Conservation (phyloP, 2,797 vertebrate species). For the Hippopotamyrus pictus region DNA sequence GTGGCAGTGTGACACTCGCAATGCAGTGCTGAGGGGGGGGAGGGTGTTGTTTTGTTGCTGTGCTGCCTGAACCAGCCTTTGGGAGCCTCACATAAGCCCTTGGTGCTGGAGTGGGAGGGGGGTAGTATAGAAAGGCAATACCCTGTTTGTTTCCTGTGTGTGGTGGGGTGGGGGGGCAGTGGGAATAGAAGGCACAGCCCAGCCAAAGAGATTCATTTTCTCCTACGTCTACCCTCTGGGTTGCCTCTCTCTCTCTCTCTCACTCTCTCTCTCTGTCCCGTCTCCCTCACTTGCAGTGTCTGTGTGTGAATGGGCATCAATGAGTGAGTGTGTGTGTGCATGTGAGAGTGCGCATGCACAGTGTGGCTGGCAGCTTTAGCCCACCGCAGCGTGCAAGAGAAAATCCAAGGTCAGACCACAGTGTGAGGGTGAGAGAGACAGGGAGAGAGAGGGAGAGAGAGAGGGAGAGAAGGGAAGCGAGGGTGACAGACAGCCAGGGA, state of each 20-base stretch:
- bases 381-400: background rate
- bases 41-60: background rate
- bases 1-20: background rate
- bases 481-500: background rate
- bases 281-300: background rate
- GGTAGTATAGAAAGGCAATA: background rate
- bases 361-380: background rate
- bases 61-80: background rate
- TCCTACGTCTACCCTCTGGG: constrained; percentile 17
- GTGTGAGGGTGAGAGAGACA: constrained; percentile 14
- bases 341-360: background rate
- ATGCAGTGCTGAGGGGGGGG: background rate
- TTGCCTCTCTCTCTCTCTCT: constrained; percentile 43
- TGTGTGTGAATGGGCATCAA: background rate
- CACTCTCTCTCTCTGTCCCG: constrained; percentile 19
- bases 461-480: background rate
- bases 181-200: background rate
- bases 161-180: background rate
- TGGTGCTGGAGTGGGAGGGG: background rate
- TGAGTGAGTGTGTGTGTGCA: constrained; percentile 14
- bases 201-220: constrained; percentile 16
- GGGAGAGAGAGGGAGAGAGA: background rate
- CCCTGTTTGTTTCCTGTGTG: background rate
- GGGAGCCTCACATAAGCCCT: background rate
- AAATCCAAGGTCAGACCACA: constrained; percentile 23